A percentile compares a stretch with the other conserved stretches of the same genome.
phyloP scores from a whole-genome alignment of 1,140 invertebrate genomes.

The Doryteuthis pealeii region DNA sequence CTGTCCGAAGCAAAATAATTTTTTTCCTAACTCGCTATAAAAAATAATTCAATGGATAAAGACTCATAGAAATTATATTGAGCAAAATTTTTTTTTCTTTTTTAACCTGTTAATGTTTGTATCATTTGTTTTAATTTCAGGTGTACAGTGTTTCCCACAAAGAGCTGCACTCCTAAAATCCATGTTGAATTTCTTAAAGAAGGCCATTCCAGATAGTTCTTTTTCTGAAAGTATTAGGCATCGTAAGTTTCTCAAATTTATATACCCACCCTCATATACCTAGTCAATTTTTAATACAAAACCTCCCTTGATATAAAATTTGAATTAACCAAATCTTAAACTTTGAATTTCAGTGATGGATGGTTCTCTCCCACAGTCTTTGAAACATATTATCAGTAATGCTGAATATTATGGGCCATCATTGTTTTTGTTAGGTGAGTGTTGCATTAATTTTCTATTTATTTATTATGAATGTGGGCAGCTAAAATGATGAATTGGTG shows the following conservation, averaged over 20 bases:
- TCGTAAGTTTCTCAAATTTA: conserved; percentile 54
- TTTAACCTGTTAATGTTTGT: no score
- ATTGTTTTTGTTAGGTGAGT: conserved; percentile 73
- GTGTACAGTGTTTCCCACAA: conserved; percentile 74
- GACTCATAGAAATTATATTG: no score
- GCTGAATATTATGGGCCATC: conserved; percentile 91
- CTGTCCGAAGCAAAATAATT: no score
- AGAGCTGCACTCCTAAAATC: conserved; percentile 83
- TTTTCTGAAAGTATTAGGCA: conserved; percentile 85
- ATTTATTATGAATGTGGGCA: no score
- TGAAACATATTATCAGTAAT: conserved; percentile 90
- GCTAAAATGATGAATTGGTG: no score
- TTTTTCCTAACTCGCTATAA: no score
- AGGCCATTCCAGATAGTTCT: conserved; percentile 70
- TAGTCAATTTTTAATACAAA: conserved; percentile 22
- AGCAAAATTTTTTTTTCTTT: no score
- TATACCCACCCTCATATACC: neutral
- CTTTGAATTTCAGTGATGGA: conserved; percentile 74
- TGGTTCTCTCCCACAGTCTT: conserved; percentile 76
- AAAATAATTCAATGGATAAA: no score
- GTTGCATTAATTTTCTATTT: neutral
- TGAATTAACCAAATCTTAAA: no score
- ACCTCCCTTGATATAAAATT: no score
- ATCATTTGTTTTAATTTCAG: conserved; percentile 32
- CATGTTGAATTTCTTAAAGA: conserved; percentile 88